Base-by-base conservation (phyloP, 2,888 invertebrate genomes). In the Biston stratarius region DNA sequence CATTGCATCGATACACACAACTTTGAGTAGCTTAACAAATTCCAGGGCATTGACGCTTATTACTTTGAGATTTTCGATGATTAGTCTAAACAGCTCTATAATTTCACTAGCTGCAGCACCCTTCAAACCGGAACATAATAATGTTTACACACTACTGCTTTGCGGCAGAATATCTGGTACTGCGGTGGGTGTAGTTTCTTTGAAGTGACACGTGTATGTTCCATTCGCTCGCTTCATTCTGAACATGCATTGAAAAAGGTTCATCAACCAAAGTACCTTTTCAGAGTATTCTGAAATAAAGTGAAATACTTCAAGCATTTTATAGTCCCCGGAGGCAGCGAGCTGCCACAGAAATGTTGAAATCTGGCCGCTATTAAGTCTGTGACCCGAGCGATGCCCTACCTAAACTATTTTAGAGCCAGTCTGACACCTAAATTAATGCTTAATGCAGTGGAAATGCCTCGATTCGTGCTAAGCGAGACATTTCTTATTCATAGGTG, bases 301-400 rank as follows among this genome's bases (percentile, higher is more conserved):
- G 49, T 14, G 59, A 59, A 24, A 59, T 59, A 59, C 59, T 59
- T 59, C 11, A 59, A 48, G 38, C 48, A 59, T 59, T 49, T 59
- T 49, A 59, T 59, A 49, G 59, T 49, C 59, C 49, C 49, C 8
- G 9, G 40, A 34, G 59, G 24, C 6, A 6, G 38, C 6, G 33
- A 42, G 42, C 9, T 49, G 49, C 40, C 49, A 49, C 59, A 49
- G 59, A 48, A 36, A 47, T 33, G 58, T 10, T 58, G 58, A 58
- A 59, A 59, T 59, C 59, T 59, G 49, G 47, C 49, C 49, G 61
- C 69, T 67, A 69, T 67, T 67, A 62, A 47, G 67, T 64, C 52
- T 47, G 65, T 70, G 65, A 68, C 72, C 69, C 61, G 55, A 61
- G 40, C 65, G 56, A 44, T 40, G 48, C 14, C 61, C 61, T 61